Evolutionary conservation across 2,888 invertebrate species (phyloP).

Genomic region (Strigamia transsilvanica): DNA sequence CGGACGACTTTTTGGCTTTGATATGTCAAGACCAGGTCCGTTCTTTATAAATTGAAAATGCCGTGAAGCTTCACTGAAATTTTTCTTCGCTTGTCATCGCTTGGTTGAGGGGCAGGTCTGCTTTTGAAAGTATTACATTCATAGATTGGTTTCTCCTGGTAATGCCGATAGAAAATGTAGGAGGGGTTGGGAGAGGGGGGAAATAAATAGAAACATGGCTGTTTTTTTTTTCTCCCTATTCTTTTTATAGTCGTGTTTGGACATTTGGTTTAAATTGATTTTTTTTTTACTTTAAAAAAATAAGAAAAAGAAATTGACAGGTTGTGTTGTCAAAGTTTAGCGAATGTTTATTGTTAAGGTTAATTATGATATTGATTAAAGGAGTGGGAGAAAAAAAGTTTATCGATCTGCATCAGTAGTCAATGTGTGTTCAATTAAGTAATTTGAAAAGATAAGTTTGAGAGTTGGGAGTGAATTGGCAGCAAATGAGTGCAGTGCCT

Average conservation of each 20-base stretch:
- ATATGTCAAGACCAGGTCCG: conserved; percentile 3
- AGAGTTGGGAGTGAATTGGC: neutral
- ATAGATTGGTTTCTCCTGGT: conserved; percentile 26
- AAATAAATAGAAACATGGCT: conserved; percentile 5
- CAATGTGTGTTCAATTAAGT: conserved; percentile 30
- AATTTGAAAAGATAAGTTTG: conserved; percentile 9
- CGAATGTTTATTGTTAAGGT: neutral
- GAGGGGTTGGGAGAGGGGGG: conserved; percentile 16
- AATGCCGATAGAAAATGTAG: neutral
- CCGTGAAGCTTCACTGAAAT: neutral
- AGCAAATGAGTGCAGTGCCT: conserved; percentile 5
- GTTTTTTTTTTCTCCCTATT: neutral
- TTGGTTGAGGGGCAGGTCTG: conserved; percentile 12
- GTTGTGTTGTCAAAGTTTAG: neutral
- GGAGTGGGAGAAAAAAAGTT: neutral
- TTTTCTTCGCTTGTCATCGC: conserved; percentile 21
- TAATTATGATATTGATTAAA: neutral
- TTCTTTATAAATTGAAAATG: neutral
- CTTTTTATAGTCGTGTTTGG: neutral
- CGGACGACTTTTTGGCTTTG: conserved; percentile 3
- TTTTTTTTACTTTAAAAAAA: neutral
- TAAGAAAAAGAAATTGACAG: neutral
- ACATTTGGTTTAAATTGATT: neutral
- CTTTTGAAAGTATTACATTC: conserved; percentile 22
- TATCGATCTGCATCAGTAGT: conserved; percentile 30